phyloP scores from a whole-genome alignment of 2,888 invertebrate genomes.

The Lasius fuliginosus region DNA sequence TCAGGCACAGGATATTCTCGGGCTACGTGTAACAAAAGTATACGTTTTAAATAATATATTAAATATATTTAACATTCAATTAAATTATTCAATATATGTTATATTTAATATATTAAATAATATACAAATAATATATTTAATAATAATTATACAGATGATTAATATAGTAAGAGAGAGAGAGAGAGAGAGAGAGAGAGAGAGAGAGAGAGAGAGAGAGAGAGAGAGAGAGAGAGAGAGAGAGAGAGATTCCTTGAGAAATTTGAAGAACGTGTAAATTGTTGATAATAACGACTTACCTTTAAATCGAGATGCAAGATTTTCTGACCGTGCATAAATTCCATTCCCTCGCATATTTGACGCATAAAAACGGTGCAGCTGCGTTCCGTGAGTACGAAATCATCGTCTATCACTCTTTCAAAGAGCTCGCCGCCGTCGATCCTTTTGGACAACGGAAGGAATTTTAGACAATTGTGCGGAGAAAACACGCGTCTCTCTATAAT shows the following conservation, averaged over 20 bases:
- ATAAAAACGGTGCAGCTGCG: constrained; percentile 98
- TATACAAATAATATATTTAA: too few relatives aligned
- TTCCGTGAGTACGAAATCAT: constrained; percentile 98
- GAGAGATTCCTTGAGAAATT: too few relatives aligned
- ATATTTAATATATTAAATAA: too few relatives aligned
- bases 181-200: too few relatives aligned
- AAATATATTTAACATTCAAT: too few relatives aligned
- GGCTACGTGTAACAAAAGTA: constrained; percentile 89
- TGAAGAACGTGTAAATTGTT: too few relatives aligned
- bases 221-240: too few relatives aligned
- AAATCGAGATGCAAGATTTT: constrained; percentile 98
- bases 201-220: too few relatives aligned
- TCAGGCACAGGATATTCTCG: constrained; percentile 98
- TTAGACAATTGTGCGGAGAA: constrained; percentile 21
- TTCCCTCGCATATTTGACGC: constrained; percentile 99
- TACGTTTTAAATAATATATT: not conserved
- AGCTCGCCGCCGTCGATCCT: constrained; percentile 99
- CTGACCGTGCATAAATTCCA: constrained; percentile 98
- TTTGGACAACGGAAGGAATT: constrained; percentile 83
- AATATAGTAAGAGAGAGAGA: too few relatives aligned
- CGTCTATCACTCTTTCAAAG: constrained; percentile 99
- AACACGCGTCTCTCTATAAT: constrained; percentile 19
- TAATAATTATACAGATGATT: too few relatives aligned
- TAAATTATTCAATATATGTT: too few relatives aligned
- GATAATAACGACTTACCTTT: constrained; percentile 90